Conservation (phyloP, 2,113 vertebrate genomes). For the Indicator maculatus region DNA sequence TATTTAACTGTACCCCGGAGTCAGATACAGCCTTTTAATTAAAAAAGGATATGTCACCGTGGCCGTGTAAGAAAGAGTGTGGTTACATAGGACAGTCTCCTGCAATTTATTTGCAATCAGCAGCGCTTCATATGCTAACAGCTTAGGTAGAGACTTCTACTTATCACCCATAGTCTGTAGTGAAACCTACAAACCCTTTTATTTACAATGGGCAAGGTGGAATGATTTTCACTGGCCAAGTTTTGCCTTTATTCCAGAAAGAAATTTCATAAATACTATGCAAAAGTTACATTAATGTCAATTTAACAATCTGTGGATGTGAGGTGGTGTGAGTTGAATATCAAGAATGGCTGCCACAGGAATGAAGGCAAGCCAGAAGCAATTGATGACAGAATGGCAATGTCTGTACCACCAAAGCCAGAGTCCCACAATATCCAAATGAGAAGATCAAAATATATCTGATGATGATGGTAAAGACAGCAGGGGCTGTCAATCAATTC, state of each 20-base stretch:
- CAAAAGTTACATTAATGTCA: not conserved
- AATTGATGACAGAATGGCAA: not conserved
- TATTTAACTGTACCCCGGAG: not conserved
- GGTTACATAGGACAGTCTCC: not conserved
- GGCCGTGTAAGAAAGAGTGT: not conserved
- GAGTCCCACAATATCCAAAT: not conserved
- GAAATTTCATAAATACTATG: not conserved
- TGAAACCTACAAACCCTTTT: not conserved
- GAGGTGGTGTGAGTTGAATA: not conserved
- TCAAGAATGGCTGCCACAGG: not conserved
- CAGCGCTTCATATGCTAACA: not conserved
- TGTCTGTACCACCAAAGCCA: not conserved
- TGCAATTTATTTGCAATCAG: not conserved
- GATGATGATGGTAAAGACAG: not conserved
- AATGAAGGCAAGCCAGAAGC: not conserved
- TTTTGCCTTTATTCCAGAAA: not conserved
- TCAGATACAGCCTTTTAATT: not conserved
- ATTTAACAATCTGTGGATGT: not conserved
- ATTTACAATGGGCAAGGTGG: not conserved
- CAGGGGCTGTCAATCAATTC: not conserved
- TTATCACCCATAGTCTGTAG: not conserved
- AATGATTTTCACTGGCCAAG: not conserved
- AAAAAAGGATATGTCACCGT: not conserved
- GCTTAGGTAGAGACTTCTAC: not conserved
- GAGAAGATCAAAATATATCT: not conserved